These are phyloP conservation scores for Ranitomeya imitator DNA, from an alignment of 2,113 vertebrate species.

Conservation along the genomic window DNA sequence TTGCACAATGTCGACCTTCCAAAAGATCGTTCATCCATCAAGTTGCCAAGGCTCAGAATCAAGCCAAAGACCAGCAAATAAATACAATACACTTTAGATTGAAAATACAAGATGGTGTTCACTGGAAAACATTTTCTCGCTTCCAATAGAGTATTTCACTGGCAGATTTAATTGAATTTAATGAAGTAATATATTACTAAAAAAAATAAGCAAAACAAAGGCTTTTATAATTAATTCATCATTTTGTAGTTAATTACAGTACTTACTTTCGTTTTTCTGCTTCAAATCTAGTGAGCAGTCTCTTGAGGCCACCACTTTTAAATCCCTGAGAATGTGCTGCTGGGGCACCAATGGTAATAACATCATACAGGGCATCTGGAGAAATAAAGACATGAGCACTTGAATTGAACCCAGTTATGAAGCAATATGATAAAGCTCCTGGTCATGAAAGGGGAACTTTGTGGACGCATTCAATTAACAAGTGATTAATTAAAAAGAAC, in stretches of 20 bases:
- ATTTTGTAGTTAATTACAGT: not conserved
- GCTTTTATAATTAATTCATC: not conserved
- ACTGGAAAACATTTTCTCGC: too few relatives aligned
- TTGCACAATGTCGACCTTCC: too few relatives aligned
- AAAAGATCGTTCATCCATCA: too few relatives aligned
- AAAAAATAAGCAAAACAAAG: not conserved
- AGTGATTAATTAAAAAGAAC: constrained; percentile 46
- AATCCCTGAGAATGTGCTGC: constrained; percentile 97
- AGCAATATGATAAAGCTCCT: not conserved
- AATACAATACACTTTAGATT: too few relatives aligned
- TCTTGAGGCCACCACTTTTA: constrained; percentile 93
- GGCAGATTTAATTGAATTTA: too few relatives aligned
- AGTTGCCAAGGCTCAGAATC: too few relatives aligned
- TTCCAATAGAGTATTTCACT: too few relatives aligned
- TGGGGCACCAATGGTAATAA: constrained; percentile 93
- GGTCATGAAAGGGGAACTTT: constrained; percentile 42
- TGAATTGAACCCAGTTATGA: constrained; percentile 15
- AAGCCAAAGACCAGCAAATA: too few relatives aligned
- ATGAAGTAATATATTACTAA: not conserved
- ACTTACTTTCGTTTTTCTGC: constrained; percentile 93
- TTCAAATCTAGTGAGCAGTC: constrained; percentile 88
- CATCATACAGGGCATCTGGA: constrained; percentile 90
- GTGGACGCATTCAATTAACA: constrained; percentile 35
- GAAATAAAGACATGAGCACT: constrained; percentile 60
- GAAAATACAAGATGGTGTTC: too few relatives aligned